phyloP scores from a whole-genome alignment of 2,888 invertebrate genomes.

The Blomia tropicalis region DNA sequence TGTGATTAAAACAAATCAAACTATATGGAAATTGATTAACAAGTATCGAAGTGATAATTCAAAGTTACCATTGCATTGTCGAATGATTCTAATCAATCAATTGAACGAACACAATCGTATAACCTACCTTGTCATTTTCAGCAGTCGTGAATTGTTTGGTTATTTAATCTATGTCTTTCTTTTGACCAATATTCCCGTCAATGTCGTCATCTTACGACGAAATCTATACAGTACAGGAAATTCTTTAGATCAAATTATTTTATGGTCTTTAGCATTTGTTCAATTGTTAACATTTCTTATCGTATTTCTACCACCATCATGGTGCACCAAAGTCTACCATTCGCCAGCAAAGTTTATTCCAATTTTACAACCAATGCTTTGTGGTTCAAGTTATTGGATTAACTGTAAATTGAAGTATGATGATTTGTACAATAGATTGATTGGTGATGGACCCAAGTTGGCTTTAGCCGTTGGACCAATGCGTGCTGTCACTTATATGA shows the following conservation, averaged over 20 bases:
- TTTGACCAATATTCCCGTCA: not conserved
- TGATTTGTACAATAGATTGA: not conserved
- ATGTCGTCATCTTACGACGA: not conserved
- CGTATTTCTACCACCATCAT: not conserved
- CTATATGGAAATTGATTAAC: not conserved
- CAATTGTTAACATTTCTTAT: not conserved
- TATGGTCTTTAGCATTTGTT: no score
- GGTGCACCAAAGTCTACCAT: not conserved
- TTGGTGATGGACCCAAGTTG: not conserved
- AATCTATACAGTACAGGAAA: no score
- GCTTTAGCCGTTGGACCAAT: not conserved
- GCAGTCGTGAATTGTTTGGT: not conserved
- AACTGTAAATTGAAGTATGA: not conserved
- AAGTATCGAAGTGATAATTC: no score
- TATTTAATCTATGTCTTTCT: not conserved
- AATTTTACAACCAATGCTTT: not conserved
- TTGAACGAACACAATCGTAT: not conserved
- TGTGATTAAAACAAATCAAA: not conserved
- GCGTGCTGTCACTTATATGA: not conserved
- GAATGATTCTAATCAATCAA: not conserved
- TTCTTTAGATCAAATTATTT: no score
- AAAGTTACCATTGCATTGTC: not conserved
- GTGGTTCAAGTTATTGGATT: not conserved
- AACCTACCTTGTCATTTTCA: not conserved
- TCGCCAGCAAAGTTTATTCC: not conserved